These are phyloP conservation scores for Telmatochromis sp. DNA, from an alignment of 2,113 vertebrate species.

Conservation along the genomic window DNA sequence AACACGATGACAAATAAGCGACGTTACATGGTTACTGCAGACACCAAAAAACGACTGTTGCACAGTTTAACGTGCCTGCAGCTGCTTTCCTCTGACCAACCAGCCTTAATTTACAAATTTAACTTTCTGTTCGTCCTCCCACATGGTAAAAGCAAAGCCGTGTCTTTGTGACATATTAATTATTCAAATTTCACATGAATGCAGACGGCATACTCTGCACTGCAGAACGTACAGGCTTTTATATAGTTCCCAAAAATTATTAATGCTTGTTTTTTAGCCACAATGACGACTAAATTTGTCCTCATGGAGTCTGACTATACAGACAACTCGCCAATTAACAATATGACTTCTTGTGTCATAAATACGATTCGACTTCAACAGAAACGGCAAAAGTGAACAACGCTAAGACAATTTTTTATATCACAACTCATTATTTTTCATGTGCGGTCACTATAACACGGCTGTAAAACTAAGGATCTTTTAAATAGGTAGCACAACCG, in stretches of 20 bases:
- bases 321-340: not conserved
- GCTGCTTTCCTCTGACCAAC: not conserved
- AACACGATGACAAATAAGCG: not conserved
- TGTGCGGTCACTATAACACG: not conserved
- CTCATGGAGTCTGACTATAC: not conserved
- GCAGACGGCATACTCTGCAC: not conserved
- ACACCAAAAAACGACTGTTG: not conserved
- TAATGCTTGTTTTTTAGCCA: not conserved
- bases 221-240: not conserved
- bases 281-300: not conserved
- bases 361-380: not conserved
- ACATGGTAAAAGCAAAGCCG: not conserved
- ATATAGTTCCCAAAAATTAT: not conserved
- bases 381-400: not conserved
- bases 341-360: not conserved
- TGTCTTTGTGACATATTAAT: not conserved
- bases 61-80: not conserved
- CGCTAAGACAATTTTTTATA: rapidly evolving
- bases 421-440: not conserved
- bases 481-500: not conserved
- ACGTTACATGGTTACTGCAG: not conserved
- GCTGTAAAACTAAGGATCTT: not conserved
- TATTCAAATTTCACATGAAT: not conserved
- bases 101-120: not conserved
- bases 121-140: not conserved